These are phyloP conservation scores for Virgularia gustaviana DNA, from an alignment of 92 coral and sea anemone genomes.

Conservation along the genomic window DNA sequence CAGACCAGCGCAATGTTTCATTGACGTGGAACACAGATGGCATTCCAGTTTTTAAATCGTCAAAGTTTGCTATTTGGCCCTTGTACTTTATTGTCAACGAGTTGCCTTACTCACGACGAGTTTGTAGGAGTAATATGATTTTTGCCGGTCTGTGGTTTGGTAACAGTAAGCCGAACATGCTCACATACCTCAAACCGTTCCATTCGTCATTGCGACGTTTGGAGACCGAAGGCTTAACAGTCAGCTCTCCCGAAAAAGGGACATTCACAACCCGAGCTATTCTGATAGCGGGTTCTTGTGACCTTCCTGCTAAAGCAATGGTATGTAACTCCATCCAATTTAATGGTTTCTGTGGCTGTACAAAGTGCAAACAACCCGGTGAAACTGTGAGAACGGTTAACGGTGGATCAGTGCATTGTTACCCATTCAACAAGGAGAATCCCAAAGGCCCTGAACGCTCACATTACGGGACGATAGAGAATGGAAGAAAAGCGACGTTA, in stretches of 20 bases:
- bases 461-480: conserved; percentile 2
- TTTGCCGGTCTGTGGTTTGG: conserved; percentile 67
- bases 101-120: conserved; percentile 54
- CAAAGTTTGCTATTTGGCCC: conserved; percentile 60
- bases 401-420: conserved; percentile 45
- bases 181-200: conserved; percentile 55
- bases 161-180: conserved; percentile 54
- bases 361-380: conserved; percentile 44
- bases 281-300: conserved; percentile 27
- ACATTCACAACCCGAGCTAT: not conserved
- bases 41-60: conserved; percentile 58
- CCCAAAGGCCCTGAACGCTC: conserved; percentile 42
- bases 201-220: conserved; percentile 37
- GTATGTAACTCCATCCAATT: conserved; percentile 43
- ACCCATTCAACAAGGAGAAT: conserved; percentile 30
- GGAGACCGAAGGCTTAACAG: conserved; percentile 39
- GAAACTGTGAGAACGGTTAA: conserved; percentile 21
- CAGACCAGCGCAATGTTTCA: conserved; percentile 44
- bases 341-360: conserved; percentile 50
- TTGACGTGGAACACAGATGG: conserved; percentile 59
- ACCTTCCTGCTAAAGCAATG: conserved; percentile 33
- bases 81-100: conserved; percentile 52
- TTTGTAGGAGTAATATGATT: conserved; percentile 53
- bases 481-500: conserved; percentile 35
- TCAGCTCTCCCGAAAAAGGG: not conserved